phyloP scores from a whole-genome alignment of 53 echinoderm and acorn worm species.

The Crossaster papposus region DNA sequence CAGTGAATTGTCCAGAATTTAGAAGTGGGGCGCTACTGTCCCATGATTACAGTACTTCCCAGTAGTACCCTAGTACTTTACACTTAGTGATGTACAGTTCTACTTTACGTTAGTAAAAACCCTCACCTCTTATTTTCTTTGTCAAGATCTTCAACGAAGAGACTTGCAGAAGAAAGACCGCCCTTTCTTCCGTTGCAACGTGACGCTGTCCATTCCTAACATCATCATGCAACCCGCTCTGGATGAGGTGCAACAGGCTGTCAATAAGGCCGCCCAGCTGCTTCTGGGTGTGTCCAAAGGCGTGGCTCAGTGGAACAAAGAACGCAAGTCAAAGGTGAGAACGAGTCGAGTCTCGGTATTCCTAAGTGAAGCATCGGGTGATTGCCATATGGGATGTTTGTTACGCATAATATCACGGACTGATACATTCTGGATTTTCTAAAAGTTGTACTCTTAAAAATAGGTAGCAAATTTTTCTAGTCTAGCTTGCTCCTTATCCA shows the following conservation, averaged over 20 bases:
- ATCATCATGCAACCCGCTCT: slow-evolving; percentile 96
- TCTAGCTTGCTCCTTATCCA: background rate
- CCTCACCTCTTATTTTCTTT: background rate
- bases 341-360: background rate
- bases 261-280: slow-evolving; percentile 95
- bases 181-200: slow-evolving; percentile 96
- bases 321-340: slow-evolving; percentile 91
- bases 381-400: too few relatives aligned
- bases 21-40: too few relatives aligned
- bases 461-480: background rate
- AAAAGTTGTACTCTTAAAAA: too few relatives aligned
- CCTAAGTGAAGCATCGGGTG: background rate
- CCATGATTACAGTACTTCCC: too few relatives aligned
- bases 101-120: too few relatives aligned
- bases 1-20: too few relatives aligned
- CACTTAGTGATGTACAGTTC: too few relatives aligned
- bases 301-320: slow-evolving; percentile 92
- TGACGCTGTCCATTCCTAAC: slow-evolving; percentile 91
- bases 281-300: slow-evolving; percentile 87
- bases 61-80: too few relatives aligned
- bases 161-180: slow-evolving; percentile 77
- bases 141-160: slow-evolving; percentile 48
- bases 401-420: too few relatives aligned
- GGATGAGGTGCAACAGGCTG: slow-evolving; percentile 94
- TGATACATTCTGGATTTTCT: too few relatives aligned